Base-by-base conservation (phyloP, 2,888 invertebrate genomes). In the Sesamia inferens region DNA sequence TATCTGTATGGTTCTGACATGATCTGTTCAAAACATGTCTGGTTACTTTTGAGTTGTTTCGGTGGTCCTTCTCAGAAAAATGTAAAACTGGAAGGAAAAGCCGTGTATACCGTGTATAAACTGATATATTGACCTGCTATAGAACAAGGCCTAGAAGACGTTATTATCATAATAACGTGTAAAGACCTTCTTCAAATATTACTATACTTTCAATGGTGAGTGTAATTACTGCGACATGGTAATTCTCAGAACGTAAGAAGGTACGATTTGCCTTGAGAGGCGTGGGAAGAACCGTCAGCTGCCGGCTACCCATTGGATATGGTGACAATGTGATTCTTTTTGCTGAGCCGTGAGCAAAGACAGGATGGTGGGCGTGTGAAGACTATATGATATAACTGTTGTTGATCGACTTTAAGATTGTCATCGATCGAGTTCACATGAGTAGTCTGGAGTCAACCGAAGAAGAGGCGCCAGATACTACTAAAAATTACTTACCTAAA, bases 241-340 rank as follows among this genome's bases (percentile, higher is more conserved):
- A 39, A 51, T 42, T 58, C 47, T 44, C 2, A 0, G 16, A 61
- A 13, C 6, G 13, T 65, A 24, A 0, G 19, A 42, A 22, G 31
- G 11, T 19, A 8, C 5, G 7, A 39, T 58, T 31, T 55, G 39
- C 57, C 42, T 44, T 62, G 59, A 39, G 57, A 76, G 67, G 62
- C 57, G 63, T 55, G 58, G n/a, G 61, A 39, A n/a, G 54, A n/a
- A 13, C 16, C 19, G 22, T 0, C 24, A 1, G 51, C 73, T 58
- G 74, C 31, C 67, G 42, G 69, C 51, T 51, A 64, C 69, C 69
- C 70, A 48, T 39, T 24, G 11, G 64, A 66, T 65, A 71, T 68
- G 61, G 63, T 59, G 57, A 83, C 74, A 76, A 64, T 76, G 76
- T 83, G 71, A 74, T 76, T 65, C 55, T 57, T 16, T 54, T 57